A percentile compares a stretch with the other conserved stretches of the same genome.
These are phyloP conservation scores for Alexandromys fortis DNA, from an alignment of 2,113 vertebrate genomes.

Conservation along the genomic window DNA sequence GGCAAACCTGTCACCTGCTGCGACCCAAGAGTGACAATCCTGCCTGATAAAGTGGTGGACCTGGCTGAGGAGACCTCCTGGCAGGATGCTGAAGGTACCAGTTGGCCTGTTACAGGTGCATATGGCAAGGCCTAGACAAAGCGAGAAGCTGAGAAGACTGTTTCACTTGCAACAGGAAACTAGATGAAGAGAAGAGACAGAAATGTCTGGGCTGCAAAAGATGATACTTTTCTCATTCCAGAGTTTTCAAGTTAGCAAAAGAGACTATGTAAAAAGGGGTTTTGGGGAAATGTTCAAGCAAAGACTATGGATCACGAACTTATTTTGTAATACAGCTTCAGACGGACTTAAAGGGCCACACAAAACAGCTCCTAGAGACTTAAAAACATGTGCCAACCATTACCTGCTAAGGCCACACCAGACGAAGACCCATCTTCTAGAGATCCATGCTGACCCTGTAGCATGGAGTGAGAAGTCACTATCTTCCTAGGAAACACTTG, in stretches of 20 bases:
- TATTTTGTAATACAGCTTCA: not conserved
- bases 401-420: not conserved
- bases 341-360: not conserved
- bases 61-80: not conserved
- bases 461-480: not conserved
- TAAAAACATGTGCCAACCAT: not conserved
- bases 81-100: not conserved
- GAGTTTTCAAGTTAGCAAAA: not conserved
- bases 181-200: not conserved
- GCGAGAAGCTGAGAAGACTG: not conserved
- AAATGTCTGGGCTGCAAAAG: not conserved
- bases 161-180: constrained; percentile 25
- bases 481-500: not conserved
- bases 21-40: constrained; percentile 1
- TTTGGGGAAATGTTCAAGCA: not conserved
- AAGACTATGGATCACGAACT: not conserved
- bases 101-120: not conserved
- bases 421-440: not conserved
- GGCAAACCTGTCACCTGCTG: constrained; percentile 43
- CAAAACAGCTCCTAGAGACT: not conserved
- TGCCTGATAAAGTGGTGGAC: not conserved
- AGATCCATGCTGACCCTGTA: not conserved
- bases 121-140: not conserved
- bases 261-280: not conserved
- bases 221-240: not conserved